These are phyloP conservation scores for Heliothis peltigera DNA, from an alignment of 2,888 invertebrate species.

Conservation along the genomic window DNA sequence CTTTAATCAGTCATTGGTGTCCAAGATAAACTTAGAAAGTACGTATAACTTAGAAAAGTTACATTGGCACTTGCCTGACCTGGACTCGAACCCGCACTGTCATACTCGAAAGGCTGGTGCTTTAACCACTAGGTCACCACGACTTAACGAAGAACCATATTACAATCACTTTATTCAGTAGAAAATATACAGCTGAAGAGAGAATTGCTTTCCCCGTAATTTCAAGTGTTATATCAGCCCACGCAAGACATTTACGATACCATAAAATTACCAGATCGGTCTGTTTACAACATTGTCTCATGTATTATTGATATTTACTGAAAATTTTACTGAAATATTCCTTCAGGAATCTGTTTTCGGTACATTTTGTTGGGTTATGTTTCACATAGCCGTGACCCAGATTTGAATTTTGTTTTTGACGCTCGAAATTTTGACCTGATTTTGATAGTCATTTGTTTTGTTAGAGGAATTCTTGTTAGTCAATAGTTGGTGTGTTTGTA, in stretches of 20 bases:
- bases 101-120: too few relatives aligned
- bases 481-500: neutral
- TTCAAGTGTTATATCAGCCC: slow-evolving; percentile 38
- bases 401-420: slow-evolving; percentile 13
- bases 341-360: neutral
- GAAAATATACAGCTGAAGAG: neutral
- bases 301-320: slow-evolving; percentile 44
- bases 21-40: too few relatives aligned
- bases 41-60: too few relatives aligned
- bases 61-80: too few relatives aligned
- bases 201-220: neutral
- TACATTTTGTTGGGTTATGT: neutral
- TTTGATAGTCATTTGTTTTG: neutral
- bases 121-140: too few relatives aligned
- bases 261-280: slow-evolving; percentile 50
- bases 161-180: neutral
- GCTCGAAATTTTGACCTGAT: neutral
- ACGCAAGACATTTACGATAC: slow-evolving; percentile 45
- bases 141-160: too few relatives aligned
- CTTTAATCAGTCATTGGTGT: too few relatives aligned
- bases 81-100: too few relatives aligned
- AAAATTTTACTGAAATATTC: slow-evolving; percentile 25
- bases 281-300: slow-evolving; percentile 49
- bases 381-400: neutral
- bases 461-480: neutral